phyloP scores from a whole-genome alignment of 2,888 invertebrate species.

The Zhuqinia jingwanae region DNA sequence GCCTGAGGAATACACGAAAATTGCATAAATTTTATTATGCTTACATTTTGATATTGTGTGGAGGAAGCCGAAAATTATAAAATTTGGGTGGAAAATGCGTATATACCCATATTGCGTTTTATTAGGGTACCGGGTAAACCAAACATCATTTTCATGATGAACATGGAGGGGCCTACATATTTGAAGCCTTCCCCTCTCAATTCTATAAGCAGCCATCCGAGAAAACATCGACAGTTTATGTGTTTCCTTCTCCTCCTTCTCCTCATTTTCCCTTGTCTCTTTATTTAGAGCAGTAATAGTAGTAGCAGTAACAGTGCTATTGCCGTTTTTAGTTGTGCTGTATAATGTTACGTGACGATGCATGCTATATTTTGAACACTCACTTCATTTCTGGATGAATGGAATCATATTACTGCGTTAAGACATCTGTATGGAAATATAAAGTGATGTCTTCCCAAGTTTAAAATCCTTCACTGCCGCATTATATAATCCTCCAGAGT shows the following conservation, averaged over 20 bases:
- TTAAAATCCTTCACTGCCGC: conserved; percentile 5
- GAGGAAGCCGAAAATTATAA: not conserved
- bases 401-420: conserved; percentile 33
- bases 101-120: no score
- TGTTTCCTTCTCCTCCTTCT: conserved; percentile 45
- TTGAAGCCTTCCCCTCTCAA: conserved; percentile 15
- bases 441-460: conserved; percentile 11
- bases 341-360: conserved; percentile 37
- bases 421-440: not conserved
- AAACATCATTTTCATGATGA: conserved; percentile 4
- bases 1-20: conserved; percentile 45
- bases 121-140: conserved; percentile 36
- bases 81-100: not conserved
- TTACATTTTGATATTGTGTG: conserved; percentile 11
- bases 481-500: not conserved
- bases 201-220: conserved; percentile 42
- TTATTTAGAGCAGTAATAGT: not conserved
- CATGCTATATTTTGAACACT: conserved; percentile 56
- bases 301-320: not conserved
- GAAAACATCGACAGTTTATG: conserved; percentile 62
- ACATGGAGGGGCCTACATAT: no score
- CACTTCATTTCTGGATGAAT: conserved; percentile 29
- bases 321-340: not conserved
- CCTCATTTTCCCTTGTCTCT: not conserved
- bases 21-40: conserved; percentile 31